Conservation (phyloP, 2,888 invertebrate genomes). For the Elgonia sp. region DNA sequence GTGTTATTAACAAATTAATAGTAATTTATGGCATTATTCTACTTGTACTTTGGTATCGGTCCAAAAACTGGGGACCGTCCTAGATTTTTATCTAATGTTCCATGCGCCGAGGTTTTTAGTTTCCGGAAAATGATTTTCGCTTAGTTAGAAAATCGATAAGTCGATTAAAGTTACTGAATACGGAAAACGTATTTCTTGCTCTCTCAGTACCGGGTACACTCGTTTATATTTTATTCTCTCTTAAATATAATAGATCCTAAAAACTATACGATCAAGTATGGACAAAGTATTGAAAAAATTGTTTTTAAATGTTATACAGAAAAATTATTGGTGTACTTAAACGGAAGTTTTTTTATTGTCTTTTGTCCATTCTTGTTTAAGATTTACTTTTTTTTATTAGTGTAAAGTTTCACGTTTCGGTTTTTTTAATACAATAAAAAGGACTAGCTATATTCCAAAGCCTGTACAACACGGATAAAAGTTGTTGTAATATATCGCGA, state of each 20-base stretch:
- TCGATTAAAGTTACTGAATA: constrained; percentile 63
- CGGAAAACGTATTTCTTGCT: constrained; percentile 53
- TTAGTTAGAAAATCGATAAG: constrained; percentile 20
- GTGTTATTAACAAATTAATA: constrained; percentile 77
- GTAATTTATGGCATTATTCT: constrained; percentile 80
- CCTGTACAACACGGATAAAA: constrained; percentile 75
- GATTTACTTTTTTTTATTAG: constrained; percentile 5
- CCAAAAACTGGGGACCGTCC: constrained; percentile 73
- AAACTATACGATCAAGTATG: constrained; percentile 66
- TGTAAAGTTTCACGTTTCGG: constrained; percentile 36
- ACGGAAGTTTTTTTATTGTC: constrained; percentile 49
- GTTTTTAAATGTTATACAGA: background rate
- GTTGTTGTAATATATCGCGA: constrained; percentile 53
- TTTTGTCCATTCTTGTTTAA: constrained; percentile 67
- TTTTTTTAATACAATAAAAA: constrained; percentile 75
- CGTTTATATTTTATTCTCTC: constrained; percentile 54
- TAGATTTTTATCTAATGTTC: constrained; percentile 64
- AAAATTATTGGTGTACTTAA: background rate
- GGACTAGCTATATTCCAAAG: constrained; percentile 81
- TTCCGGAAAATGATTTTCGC: constrained; percentile 51
- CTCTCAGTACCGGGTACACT: constrained; percentile 54
- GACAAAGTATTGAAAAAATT: constrained; percentile 43
- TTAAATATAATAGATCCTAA: constrained; percentile 53
- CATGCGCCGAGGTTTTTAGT: constrained; percentile 34
- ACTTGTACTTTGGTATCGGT: constrained; percentile 81